Evolutionary conservation across 2,797 vertebrate genomes (phyloP), one percentile per base, ranked within the genome.

Genomic region (Pogoniulus pusillus): DNA sequence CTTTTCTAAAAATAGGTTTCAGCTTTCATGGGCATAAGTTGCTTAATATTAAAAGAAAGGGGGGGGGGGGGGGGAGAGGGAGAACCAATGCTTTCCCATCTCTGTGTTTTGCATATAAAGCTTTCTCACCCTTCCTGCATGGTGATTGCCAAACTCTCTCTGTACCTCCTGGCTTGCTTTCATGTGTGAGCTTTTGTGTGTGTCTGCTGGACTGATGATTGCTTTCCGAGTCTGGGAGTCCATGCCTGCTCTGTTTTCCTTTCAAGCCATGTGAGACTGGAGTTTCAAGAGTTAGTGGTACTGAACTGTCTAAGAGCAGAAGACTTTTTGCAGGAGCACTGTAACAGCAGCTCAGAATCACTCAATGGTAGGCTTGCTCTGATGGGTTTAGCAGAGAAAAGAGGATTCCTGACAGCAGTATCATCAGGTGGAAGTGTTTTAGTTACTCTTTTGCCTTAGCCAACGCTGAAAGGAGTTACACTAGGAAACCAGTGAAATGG

Each of bases 171-270:
- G n/a, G 34, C 45, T 53, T 27, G 23, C 4, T 54, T 87, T 64
- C 68, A 11, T n/a, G 7, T 77, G 19, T 85, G 26, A 49, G 23
- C 47, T 49, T 87, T 66, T 64, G 11, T n/a, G 7, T 77, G 16
- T 87, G 6, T 62, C 14, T 90, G 37, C 34, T 53, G 45, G 68
- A 41, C 20, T n/a, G 37, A 37, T 62, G 41, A 27, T 20, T 85
- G 0, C 0, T 0, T n/a, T 59, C 83, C 1, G 12, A 55, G 17
- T 12, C 7, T 16, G 43, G 35, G 10, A 68, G 63, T 79, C 53
- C 35, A 27, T 60, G 8, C 51, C 60, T 43, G 8, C 51, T 73
- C 39, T 75, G 16, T 59, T 75, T 49, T 65, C 7, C 32, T 78
- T 85, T 79, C 37, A 32, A 76, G 19, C 24, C 34, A 15, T 22